Evolutionary conservation across 64 coral and sea anemone genomes (phyloP), one percentile per base, ranked within the genome.

Genomic region (Pocillopora verrucosa): DNA sequence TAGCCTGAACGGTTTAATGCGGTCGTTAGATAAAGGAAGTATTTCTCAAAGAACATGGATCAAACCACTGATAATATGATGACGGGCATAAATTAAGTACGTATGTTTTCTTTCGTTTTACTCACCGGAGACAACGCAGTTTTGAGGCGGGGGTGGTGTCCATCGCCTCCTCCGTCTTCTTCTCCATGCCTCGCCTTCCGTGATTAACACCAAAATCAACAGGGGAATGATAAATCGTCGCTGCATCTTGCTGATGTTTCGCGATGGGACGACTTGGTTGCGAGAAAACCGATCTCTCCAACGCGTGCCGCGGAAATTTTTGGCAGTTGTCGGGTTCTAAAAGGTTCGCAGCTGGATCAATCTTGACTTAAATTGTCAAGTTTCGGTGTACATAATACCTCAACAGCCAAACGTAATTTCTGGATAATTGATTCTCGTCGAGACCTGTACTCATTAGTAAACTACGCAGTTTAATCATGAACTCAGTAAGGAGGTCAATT

Each of bases 141-240:
- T 35, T 85, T 72, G 82, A 56, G 82, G 82, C 2, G 82, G 82
- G 2, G 82, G 82, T 6, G 82, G 82, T 26, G 7, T 56, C 65
- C 65, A 85, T 56, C 82, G 37, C 10, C 82, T 37, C 0, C 82
- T 36, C 26, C 82, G 41, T 22, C 82, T 70, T 56, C 82, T 85
- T 85, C 65, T n/a, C 67, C 67, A 70, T 70, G 67, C 67, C 25
- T 70, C 67, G 10, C 25, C 67, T 70, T 70, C 67, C 67, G 67
- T 20, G 67, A 70, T 25, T 25, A 70, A 11, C 67, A 70, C 25
- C 67, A 70, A 70, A 70, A 70, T n/a, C 19, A 70, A 30, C 19
- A 70, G n/a, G 67, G 11, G n/a, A 10, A 70, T n/a, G n/a, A 70
- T 2, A 10, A 70, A 24, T 9, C 67, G 22, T 70, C 19, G 1